Base-by-base conservation (phyloP, 2,797 vertebrate species). In the Corythornis leucogaster region DNA sequence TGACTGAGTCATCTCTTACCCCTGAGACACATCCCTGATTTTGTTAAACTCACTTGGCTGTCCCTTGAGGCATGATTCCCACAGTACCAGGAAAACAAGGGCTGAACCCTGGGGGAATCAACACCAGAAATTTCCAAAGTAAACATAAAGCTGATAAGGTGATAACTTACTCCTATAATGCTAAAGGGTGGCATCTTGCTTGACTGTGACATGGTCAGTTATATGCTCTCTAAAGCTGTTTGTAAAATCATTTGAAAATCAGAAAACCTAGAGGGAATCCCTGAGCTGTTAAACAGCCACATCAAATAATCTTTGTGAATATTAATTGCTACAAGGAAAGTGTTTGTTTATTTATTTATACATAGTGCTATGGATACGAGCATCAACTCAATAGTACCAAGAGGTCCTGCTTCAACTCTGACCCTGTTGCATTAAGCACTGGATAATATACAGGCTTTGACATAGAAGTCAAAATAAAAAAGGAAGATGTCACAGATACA, bases 231-330 rank as follows among this genome's bases (percentile, higher is more conserved):
- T 57, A 46, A 87, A 82, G n/a, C 26, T 80, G 9, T n/a, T 61
- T 83, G 53, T 68, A 78, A 80, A 87, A 58, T 54, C 28, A 40
- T 77, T 38, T 70, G 45, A 81, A 84, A 84, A 76, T 48, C 83
- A 88, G 61, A 89, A 85, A 87, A 50, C 3, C 15, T 67, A 51
- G 26, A 62, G 46, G 66, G 50, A 92, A 68, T 11, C 80, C 61
- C 48, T 62, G 35, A 2, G 40, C 73, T 71, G 82, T 69, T 57
- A 76, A 61, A 50, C n/a, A 80, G 63, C 64, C 12, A 28, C 69
- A 87, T 92, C 59, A 80, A 75, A 91, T 81, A 84, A 85, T 24
- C 31, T 84, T 48, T 77, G 46, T 78, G 75, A 85, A 51, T 85
- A 85, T 71, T 71, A 54, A 55, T 42, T 64, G 62, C 83, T 61